Evolutionary conservation across 2,797 vertebrate genomes (phyloP).

Genomic region (Gallinago solitaria): DNA sequence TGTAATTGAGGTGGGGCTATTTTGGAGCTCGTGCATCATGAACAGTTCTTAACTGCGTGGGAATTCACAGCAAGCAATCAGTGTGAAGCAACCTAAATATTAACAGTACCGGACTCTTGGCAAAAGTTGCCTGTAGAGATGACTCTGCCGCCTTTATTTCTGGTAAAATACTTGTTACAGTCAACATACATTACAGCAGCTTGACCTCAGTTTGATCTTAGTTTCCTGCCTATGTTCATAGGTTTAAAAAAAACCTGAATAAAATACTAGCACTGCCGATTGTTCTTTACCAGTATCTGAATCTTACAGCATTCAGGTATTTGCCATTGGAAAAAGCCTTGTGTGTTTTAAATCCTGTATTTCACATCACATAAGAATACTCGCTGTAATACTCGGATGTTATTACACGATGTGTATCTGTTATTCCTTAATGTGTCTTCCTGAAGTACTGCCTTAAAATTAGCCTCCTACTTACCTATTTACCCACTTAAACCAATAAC

Average conservation of each 20-base stretch:
- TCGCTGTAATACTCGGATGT: neutral
- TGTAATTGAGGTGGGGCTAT: neutral
- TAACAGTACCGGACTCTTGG: neutral
- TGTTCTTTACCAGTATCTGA: neutral
- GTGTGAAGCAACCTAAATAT: neutral
- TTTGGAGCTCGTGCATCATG: neutral
- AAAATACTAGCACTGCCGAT: neutral
- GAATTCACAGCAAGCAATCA: neutral
- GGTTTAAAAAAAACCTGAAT: neutral
- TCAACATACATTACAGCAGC: neutral
- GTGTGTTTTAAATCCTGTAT: neutral
- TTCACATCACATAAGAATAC: neutral
- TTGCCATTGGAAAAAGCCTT: neutral
- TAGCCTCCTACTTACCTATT: neutral
- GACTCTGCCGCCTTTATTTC: neutral
- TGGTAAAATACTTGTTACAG: neutral
- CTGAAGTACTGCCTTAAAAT: neutral
- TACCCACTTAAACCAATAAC: neutral
- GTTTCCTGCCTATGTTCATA: neutral
- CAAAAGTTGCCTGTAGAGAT: neutral
- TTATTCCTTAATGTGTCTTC: neutral
- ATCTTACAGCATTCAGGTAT: neutral
- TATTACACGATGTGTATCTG: neutral
- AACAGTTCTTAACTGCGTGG: neutral
- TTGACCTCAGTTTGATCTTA: neutral